Evolutionary conservation across 2,797 vertebrate genomes (phyloP).

Genomic region (Morelia viridis): DNA sequence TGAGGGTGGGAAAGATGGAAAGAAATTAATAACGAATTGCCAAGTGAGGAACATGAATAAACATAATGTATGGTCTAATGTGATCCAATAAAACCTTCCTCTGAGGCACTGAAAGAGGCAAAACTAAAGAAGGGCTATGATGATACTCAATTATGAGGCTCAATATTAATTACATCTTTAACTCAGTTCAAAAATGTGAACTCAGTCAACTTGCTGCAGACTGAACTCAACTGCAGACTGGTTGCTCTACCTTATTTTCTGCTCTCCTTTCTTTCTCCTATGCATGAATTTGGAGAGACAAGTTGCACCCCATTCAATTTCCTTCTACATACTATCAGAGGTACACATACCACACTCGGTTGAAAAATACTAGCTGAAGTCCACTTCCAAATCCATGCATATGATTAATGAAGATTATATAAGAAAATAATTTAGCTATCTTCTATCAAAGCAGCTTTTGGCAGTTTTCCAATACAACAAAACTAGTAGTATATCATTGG

Average conservation of each 20-base stretch:
- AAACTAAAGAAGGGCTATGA: background rate
- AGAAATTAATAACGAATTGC: background rate
- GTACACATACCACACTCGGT: background rate
- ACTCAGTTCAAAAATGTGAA: background rate
- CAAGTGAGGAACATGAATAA: background rate
- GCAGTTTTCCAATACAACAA: too few species aligned
- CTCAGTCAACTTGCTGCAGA: background rate
- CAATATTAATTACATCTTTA: background rate
- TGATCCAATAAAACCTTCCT: background rate
- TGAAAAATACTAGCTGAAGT: too few species aligned
- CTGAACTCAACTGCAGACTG: background rate
- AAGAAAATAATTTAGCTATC: too few species aligned
- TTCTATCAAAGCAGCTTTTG: too few species aligned
- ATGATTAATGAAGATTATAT: too few species aligned
- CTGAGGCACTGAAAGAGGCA: background rate
- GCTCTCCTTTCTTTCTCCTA: background rate
- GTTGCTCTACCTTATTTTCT: background rate
- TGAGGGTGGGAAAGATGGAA: background rate
- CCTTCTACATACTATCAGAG: background rate
- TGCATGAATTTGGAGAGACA: background rate
- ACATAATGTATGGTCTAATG: background rate
- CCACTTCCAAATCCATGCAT: too few species aligned
- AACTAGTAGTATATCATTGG: too few species aligned
- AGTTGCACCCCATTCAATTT: background rate
- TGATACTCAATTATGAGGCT: background rate